Conservation (phyloP, 2,888 invertebrate species). For the Vanessa cardui region DNA sequence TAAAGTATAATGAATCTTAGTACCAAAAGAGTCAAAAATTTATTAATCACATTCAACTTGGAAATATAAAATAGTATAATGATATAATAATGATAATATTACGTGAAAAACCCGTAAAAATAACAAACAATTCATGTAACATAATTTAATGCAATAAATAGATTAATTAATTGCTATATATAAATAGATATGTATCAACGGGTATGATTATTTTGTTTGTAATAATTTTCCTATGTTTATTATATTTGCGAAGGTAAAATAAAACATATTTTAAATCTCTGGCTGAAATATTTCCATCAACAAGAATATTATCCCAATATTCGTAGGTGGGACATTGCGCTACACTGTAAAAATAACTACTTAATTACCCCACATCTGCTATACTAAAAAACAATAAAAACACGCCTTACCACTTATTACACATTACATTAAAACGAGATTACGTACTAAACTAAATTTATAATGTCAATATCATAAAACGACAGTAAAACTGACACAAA, state of each 20-base stretch:
- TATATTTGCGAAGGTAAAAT: background rate
- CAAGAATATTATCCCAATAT: background rate
- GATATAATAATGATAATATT: no score
- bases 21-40: background rate
- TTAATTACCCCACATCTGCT: constrained; percentile 6
- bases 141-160: no score
- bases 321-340: constrained; percentile 11
- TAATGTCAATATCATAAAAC: no score
- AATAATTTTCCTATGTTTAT: background rate
- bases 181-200: no score
- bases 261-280: background rate
- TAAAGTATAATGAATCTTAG: no score
- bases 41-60: no score
- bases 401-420: background rate
- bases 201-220: no score
- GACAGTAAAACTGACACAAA: no score
- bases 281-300: constrained; percentile 7
- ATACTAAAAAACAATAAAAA: constrained; percentile 1
- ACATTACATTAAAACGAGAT: background rate
- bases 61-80: background rate
- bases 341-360: constrained; percentile 4
- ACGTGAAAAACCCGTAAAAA: no score
- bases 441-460: background rate
- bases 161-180: no score
- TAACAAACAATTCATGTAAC: no score